phyloP scores from a whole-genome alignment of 2,113 vertebrate genomes.

The Baryphthengus martii region DNA sequence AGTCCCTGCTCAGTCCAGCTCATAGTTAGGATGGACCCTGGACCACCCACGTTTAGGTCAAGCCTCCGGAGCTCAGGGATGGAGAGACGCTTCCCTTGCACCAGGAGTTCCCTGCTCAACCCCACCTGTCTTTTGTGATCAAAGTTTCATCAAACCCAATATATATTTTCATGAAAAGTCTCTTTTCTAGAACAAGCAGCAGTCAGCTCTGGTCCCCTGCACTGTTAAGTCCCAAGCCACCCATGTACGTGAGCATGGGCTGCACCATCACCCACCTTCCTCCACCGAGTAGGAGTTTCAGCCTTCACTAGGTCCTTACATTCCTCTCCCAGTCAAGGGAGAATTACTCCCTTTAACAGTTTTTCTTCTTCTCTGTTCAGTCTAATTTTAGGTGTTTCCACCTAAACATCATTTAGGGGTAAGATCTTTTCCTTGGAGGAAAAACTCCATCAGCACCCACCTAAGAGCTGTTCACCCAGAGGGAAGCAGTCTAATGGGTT shows the following conservation, averaged over 20 bases:
- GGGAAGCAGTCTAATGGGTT: neutral
- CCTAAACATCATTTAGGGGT: neutral
- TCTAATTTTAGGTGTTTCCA: neutral
- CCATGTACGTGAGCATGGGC: fast-evolving
- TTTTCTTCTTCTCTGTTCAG: neutral
- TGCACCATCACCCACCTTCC: neutral
- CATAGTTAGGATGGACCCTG: neutral
- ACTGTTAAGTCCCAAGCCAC: neutral
- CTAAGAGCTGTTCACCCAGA: too few species aligned
- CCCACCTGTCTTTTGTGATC: neutral
- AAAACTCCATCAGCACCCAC: neutral
- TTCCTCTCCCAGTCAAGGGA: neutral
- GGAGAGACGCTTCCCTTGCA: neutral
- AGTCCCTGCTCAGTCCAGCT: neutral
- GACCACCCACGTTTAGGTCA: fast-evolving
- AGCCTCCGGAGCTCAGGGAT: neutral
- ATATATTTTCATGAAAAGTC: neutral
- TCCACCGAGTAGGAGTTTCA: neutral
- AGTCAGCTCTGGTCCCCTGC: neutral
- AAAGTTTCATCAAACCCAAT: neutral
- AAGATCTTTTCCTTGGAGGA: neutral
- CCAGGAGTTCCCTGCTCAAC: neutral
- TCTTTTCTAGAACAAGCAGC: neutral
- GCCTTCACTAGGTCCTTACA: neutral
- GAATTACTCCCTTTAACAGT: neutral